phyloP scores from a whole-genome alignment of 1,140 invertebrate genomes.

The Lepidurus couesii region DNA sequence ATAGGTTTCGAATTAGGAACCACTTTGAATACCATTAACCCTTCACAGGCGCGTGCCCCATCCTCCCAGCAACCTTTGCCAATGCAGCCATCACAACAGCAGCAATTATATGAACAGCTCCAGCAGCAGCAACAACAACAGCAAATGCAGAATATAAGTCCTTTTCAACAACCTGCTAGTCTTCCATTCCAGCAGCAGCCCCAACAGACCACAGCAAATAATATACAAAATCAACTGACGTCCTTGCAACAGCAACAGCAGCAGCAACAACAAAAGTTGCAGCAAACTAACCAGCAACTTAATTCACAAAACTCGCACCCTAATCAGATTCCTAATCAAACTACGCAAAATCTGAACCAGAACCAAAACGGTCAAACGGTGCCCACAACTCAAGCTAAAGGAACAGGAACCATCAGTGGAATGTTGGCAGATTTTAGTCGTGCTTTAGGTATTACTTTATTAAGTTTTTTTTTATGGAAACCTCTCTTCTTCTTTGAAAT shows the following conservation, averaged over 20 bases:
- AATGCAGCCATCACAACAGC: conserved; percentile 31
- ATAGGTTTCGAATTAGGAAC: neutral
- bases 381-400: conserved; percentile 33
- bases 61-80: neutral
- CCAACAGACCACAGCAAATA: conserved; percentile 34
- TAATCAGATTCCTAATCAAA: conserved; percentile 38
- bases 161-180: neutral
- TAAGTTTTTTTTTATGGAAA: conserved; percentile 29
- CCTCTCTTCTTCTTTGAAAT: conserved; percentile 32
- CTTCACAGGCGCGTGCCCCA: conserved; percentile 30
- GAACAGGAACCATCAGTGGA: conserved; percentile 46
- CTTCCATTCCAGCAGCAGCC: conserved; percentile 35
- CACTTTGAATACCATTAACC: neutral
- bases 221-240: conserved; percentile 33
- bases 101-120: conserved; percentile 29
- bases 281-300: conserved; percentile 33
- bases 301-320: conserved; percentile 24
- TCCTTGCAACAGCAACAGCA: conserved; percentile 38
- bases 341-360: conserved; percentile 26
- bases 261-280: conserved; percentile 38
- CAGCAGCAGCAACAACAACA: conserved; percentile 35
- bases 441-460: conserved; percentile 45
- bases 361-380: conserved; percentile 25
- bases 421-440: conserved; percentile 53
- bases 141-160: conserved; percentile 27